Conservation (phyloP, 2,888 invertebrate genomes). For the Lasiommata megera region DNA sequence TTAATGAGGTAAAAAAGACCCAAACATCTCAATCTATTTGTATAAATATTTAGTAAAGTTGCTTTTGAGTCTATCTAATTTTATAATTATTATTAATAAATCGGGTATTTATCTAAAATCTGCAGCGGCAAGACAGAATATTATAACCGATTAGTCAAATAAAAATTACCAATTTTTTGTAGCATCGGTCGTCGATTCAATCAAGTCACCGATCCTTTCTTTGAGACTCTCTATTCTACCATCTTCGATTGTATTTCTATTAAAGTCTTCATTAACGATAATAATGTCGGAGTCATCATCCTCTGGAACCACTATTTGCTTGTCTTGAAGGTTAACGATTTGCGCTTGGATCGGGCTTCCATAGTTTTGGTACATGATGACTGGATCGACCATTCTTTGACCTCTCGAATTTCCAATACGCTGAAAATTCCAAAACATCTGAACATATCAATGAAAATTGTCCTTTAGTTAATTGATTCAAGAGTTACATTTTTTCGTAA, state of each 20-base stretch:
- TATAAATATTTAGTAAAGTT: too few relatives aligned
- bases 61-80: too few relatives aligned
- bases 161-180: slow-evolving; percentile 41
- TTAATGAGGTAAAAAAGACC: too few relatives aligned
- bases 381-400: slow-evolving; percentile 82
- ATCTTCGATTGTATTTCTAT: slow-evolving; percentile 54
- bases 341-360: slow-evolving; percentile 54
- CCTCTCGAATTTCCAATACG: slow-evolving; percentile 85
- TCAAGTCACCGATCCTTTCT: slow-evolving; percentile 29
- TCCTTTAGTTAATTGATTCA: slow-evolving; percentile 34
- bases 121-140: too few relatives aligned
- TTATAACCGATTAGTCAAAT: too few relatives aligned
- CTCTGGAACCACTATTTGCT: slow-evolving; percentile 67
- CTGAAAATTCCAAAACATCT: slow-evolving; percentile 93
- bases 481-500: too few relatives aligned
- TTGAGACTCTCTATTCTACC: slow-evolving; percentile 30
- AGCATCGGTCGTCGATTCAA: slow-evolving; percentile 30
- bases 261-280: slow-evolving; percentile 70
- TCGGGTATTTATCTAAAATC: too few relatives aligned
- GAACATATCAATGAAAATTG: slow-evolving; percentile 78
- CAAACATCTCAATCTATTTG: too few relatives aligned
- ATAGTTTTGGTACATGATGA: slow-evolving; percentile 68
- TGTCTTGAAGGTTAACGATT: slow-evolving; percentile 62
- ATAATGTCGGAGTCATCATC: slow-evolving; percentile 72
- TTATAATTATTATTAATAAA: too few relatives aligned